Percentiles rank a stretch among this genome's conserved stretches.
Conservation (phyloP, 2,797 vertebrate genomes). For the Enteromius unitaeniatus region DNA sequence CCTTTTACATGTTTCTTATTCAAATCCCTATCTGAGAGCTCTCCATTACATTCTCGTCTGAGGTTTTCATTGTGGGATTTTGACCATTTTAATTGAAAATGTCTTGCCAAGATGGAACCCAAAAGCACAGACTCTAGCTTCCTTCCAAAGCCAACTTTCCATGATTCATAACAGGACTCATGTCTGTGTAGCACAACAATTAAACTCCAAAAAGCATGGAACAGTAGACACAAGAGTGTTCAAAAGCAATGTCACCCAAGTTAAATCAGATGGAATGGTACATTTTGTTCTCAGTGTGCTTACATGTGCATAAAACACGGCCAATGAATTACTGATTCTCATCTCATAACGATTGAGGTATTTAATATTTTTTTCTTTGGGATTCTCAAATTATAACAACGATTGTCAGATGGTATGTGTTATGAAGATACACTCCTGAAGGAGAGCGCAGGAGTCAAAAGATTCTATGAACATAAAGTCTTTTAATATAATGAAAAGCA, state of each 20-base stretch:
- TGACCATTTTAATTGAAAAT: conserved; percentile 66
- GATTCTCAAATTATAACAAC: not conserved
- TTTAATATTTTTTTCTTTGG: conserved; percentile 27
- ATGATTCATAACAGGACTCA: conserved; percentile 70
- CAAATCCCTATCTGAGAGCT: conserved; percentile 53
- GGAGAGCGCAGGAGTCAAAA: too few relatives aligned
- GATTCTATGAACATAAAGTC: too few relatives aligned
- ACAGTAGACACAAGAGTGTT: conserved; percentile 44
- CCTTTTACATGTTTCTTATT: conserved; percentile 34
- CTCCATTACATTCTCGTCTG: conserved; percentile 70
- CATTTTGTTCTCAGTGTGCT: conserved; percentile 67
- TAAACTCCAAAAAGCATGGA: conserved; percentile 60
- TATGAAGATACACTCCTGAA: too few relatives aligned
- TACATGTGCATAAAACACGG: conserved; percentile 31
- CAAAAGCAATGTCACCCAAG: conserved; percentile 61
- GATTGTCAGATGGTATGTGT: conserved; percentile 1
- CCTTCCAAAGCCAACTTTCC: conserved; percentile 62
- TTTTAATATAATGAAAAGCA: too few relatives aligned
- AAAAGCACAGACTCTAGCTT: conserved; percentile 62
- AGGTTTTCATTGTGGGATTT: conserved; percentile 68
- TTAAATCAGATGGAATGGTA: conserved; percentile 63
- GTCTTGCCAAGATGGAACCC: conserved; percentile 66
- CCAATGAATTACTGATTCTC: conserved; percentile 53
- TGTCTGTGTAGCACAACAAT: conserved; percentile 63
- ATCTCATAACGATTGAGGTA: conserved; percentile 22